Evolutionary conservation across 2,888 invertebrate genomes (phyloP), one percentile per base, ranked within the genome.

Genomic region (Busseola fusca): DNA sequence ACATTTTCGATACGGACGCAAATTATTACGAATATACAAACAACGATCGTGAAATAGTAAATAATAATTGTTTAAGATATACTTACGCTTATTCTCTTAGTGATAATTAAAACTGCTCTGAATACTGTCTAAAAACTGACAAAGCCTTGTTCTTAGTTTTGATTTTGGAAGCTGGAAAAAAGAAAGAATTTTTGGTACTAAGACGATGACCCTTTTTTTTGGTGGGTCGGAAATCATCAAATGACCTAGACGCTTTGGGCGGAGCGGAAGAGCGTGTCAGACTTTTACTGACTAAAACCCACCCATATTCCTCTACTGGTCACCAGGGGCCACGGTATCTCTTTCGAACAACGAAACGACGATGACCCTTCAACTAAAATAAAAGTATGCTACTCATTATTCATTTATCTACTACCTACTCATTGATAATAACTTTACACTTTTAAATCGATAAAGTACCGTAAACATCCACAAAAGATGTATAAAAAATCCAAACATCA

Each of bases 21-120:
- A 78, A 63, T 78, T 73, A 50, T 74, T 63, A 59, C 58, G 16
- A 74, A 66, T 64, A 63, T 56, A 64, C 64, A 52, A 70, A 76
- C 16, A 50, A 42, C 52, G 14, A 30, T 48, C 14, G 34, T 25
- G n/a, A 25, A 50, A 65, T n/a, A 63, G 25, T 63, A 50, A 78
- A 56, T 62, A 54, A 66, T 59, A 25, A 59, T 48, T 30, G 7
- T 9, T 37, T 18, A 62, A 70, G 14, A 1, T 14, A 30, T 62
- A 52, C 57, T 76, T 62, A 64, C 37, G 16, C 12, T 76, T 64
- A 45, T 52, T 25, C 25, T 56, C 14, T 59, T 25, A 37, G 25
- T 52, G 12, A 10, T 56, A 54, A 25, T 56, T 25, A 50, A 34
- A 18, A 12, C 1, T 7, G 16, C 7, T 40, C n/a, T 68, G 7